Base-by-base conservation (phyloP, 2,113 vertebrate genomes). In the Platichthys flesus region DNA sequence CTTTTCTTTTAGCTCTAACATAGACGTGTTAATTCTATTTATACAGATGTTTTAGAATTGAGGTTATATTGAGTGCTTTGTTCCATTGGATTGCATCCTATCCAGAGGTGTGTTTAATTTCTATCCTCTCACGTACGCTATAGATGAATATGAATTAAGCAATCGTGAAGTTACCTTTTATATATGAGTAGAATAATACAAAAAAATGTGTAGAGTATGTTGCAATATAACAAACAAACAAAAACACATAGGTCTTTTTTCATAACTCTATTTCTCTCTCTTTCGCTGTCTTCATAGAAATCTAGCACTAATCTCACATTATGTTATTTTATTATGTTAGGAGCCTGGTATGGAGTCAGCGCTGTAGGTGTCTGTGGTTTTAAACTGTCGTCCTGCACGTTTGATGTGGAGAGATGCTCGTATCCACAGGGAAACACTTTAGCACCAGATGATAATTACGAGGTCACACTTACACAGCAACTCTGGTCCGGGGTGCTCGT, bases 401-500 rank as follows among this genome's bases (percentile, higher is more conserved):
- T 60, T 71, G 45, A 74, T 82, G 60, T 76, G 68, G 74, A 45
- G 74, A 45, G 21, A 42, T 37, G 42, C 0, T 8, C 62, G 49
- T 40, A 40, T 64, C 49, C 28, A 52, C 68, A 59, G 24, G 40
- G 60, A 69, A 67, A 56, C 62, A 61, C 15, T 70, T 40, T 7
- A 7, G 20, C 66, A 64, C 47, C 56, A 51, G 12, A 63, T 69
- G 61, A 70, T 23, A 71, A 49, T 61, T 49, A 71, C 13, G 9
- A 1, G 1, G 67, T 69, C 69, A 63, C 52, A 42, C 31, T 51
- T 40, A 51, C 24, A 37, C 66, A 8, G 20, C 23, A 58, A 2
- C 45, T 66, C 28, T 51, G 47, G 55, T 74, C 40, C 68, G 35
- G 12, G n/a, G 20, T 23, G 60, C 21, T 47, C 61, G 72, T 89